Conservation (phyloP, 2,113 vertebrate genomes). For the Mustela nigripes region DNA sequence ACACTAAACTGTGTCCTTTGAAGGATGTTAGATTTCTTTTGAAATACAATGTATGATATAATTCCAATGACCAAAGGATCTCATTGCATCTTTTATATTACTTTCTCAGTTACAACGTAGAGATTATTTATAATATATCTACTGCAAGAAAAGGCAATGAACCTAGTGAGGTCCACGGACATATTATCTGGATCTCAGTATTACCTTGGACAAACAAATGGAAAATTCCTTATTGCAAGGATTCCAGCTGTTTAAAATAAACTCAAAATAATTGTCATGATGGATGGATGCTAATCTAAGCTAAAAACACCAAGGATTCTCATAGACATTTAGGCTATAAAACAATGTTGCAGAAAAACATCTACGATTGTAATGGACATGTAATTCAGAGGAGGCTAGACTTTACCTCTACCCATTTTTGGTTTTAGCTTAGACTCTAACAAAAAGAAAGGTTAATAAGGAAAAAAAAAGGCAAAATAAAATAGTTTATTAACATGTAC, state of each 20-base stretch:
- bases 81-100: background rate
- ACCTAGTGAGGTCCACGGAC: background rate
- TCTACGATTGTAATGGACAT: background rate
- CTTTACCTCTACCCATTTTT: background rate
- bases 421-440: background rate
- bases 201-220: background rate
- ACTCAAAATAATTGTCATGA: background rate
- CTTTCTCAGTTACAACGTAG: background rate
- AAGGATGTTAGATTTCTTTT: background rate
- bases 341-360: background rate
- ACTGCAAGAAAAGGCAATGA: background rate
- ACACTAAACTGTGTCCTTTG: background rate
- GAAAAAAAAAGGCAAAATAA: background rate
- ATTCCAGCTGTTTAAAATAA: background rate
- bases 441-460: background rate
- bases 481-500: background rate
- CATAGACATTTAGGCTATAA: background rate
- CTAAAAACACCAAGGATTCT: background rate
- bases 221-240: background rate
- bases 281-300: background rate
- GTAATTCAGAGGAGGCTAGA: background rate
- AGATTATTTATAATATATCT: background rate
- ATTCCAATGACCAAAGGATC: background rate
- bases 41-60: background rate
- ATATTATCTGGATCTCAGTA: background rate